phyloP scores from a whole-genome alignment of 2,113 vertebrate genomes.

The Chamaea fasciata region DNA sequence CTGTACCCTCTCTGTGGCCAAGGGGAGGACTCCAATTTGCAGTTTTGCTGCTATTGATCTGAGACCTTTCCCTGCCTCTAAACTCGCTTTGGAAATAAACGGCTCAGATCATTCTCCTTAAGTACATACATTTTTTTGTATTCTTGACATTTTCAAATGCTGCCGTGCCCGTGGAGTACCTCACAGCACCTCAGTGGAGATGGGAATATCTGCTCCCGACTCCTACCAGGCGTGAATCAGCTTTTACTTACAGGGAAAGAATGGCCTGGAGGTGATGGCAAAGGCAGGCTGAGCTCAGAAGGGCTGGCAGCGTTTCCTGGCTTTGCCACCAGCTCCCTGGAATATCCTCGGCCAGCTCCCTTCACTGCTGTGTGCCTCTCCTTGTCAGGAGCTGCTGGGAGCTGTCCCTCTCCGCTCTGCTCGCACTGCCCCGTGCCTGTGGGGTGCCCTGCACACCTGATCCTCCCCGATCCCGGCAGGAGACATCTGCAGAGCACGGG shows the following conservation, averaged over 20 bases:
- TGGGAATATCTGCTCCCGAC: neutral
- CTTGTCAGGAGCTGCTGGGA: neutral
- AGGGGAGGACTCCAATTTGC: slow-evolving; percentile 16
- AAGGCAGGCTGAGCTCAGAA: slow-evolving; percentile 31
- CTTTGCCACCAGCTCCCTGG: slow-evolving; percentile 35
- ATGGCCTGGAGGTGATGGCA: slow-evolving; percentile 59
- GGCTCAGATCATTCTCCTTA: neutral
- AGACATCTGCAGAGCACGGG: neutral
- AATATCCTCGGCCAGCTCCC: slow-evolving; percentile 16
- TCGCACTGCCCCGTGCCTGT: neutral
- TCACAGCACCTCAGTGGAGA: neutral
- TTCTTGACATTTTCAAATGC: neutral
- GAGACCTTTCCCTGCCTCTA: neutral
- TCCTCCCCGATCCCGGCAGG: neutral
- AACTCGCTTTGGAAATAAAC: neutral
- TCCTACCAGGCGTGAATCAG: slow-evolving; percentile 43
- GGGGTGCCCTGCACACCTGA: neutral
- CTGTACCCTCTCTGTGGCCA: neutral
- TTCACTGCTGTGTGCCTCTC: slow-evolving; percentile 26
- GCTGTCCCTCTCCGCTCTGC: neutral
- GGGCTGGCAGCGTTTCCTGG: slow-evolving; percentile 45
- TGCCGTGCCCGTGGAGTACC: neutral
- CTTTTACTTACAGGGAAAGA: slow-evolving; percentile 31
- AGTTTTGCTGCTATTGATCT: slow-evolving; percentile 33
- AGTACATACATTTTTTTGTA: neutral